Evolutionary conservation across 1,140 invertebrate genomes (phyloP).

Genomic region (Dinothrombium tinctorium): DNA sequence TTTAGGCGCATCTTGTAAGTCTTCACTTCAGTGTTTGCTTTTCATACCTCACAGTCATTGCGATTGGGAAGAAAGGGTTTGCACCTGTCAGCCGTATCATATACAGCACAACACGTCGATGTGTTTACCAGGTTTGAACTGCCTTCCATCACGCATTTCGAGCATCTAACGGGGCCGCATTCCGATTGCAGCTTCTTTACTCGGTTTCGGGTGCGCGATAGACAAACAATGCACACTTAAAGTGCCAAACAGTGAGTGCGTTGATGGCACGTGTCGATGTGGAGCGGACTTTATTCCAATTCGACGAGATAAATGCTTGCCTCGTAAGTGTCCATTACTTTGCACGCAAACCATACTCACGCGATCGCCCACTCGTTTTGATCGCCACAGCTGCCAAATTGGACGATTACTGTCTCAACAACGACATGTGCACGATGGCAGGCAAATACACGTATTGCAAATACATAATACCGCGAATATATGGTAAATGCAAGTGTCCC

Average conservation of each 20-base stretch:
- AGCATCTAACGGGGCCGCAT: neutral
- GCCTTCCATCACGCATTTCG: neutral
- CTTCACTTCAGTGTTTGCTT: conserved; percentile 12
- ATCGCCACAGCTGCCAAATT: conserved; percentile 42
- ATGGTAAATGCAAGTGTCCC: conserved; percentile 53
- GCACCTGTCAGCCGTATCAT: conserved; percentile 16
- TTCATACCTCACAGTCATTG: conserved; percentile 13
- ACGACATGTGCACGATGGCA: conserved; percentile 57
- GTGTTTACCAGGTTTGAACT: conserved; percentile 14
- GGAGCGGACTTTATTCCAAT: conserved; percentile 53
- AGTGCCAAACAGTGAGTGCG: conserved; percentile 48
- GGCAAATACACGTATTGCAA: conserved; percentile 58
- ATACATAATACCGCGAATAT: conserved; percentile 61
- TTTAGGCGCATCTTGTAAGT: conserved; percentile 9
- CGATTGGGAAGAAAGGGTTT: conserved; percentile 10
- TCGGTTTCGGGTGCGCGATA: conserved; percentile 43
- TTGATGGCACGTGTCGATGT: conserved; percentile 46
- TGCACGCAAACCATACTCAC: conserved; percentile 20
- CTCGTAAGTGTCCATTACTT: conserved; percentile 39
- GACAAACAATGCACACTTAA: conserved; percentile 47
- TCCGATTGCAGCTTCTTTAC: conserved; percentile 34
- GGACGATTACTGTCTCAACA: conserved; percentile 65
- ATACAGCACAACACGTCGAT: conserved; percentile 11
- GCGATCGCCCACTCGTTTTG: neutral
- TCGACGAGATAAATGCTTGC: conserved; percentile 58